Base-by-base conservation (phyloP, 1,140 invertebrate genomes). In the Heliconius himera region DNA sequence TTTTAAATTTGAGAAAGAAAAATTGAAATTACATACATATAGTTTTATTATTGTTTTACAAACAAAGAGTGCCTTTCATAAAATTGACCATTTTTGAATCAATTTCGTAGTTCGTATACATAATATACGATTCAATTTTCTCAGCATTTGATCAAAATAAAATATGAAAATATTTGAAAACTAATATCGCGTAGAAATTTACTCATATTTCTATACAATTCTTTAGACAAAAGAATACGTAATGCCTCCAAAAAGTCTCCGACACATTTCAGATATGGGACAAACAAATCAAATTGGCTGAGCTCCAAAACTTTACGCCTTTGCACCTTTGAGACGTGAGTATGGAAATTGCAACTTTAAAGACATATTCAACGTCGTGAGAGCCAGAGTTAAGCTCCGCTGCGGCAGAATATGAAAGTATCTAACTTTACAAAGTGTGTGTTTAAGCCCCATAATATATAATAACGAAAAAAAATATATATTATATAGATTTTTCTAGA, bases 271-370 rank as follows among this genome's bases (percentile, higher is more conserved):
- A 60, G 41, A 75, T 66, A 54, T 75, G 74, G 54, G 36, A 60
- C 54, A 74, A 75, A 75, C 73, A 36, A 75, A 75, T 75, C n/a
- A 26, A 51, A 75, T 60, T 75, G 74, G 74, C 74, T 22, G 18
- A 70, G 66, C n/a, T 76, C 38, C 41, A 74, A 41, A 38, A 38
- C 56, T 60, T 66, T 46, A 29, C 38, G 56, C 8, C 74, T 46
- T 70, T 76, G 38, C 26, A 74, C 36, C 54, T 60, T 26, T 60
- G 51, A 56, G 51, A 56, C 3, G 13, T 22, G 22, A 66, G 22
- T 66, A 66, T 66, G 56, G 56, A 66, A 66, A 66, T 66, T 22
- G 56, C 9, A 26, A 66, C 22, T 11, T 66, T 66, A 66, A 66
- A 66, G n/a, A 56, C 54, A 8, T 56, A 56, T 56, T 56, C 6